Evolutionary conservation across 2,797 vertebrate species (phyloP).

Genomic region (Anguilla megastoma): DNA sequence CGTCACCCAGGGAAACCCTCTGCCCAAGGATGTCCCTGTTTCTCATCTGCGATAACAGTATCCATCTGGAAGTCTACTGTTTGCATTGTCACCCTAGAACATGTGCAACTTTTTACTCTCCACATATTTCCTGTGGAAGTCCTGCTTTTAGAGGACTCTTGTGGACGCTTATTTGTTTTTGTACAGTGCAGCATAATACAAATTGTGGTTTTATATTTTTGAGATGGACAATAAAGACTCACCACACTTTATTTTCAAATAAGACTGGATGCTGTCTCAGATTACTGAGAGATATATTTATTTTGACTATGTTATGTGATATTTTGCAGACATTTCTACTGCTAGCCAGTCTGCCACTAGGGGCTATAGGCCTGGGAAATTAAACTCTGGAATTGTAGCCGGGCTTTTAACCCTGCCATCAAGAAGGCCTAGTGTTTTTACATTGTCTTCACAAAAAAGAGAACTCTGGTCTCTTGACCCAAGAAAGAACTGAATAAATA

Average conservation of each 20-base stretch:
- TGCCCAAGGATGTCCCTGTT: slow-evolving; percentile 22
- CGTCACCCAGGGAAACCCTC: slow-evolving; percentile 6
- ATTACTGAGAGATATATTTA: background rate
- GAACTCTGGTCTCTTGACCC: background rate
- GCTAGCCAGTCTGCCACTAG: background rate
- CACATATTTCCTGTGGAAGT: background rate
- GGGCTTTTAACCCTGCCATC: background rate
- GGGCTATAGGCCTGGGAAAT: background rate
- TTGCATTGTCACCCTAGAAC: background rate
- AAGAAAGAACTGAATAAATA: background rate
- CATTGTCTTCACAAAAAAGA: background rate
- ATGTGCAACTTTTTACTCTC: background rate
- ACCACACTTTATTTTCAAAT: background rate
- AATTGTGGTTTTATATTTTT: background rate
- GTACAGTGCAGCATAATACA: background rate
- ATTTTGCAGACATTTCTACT: background rate
- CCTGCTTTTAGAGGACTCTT: background rate
- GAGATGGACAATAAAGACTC: background rate
- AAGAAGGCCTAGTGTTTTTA: background rate
- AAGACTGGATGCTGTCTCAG: background rate
- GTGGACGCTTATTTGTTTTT: background rate
- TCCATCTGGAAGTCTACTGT: slow-evolving; percentile 29
- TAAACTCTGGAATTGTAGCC: background rate
- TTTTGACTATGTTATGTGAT: background rate
- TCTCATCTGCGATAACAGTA: slow-evolving; percentile 20